Evolutionary conservation across 2,888 invertebrate species (phyloP), one percentile per base, ranked within the genome.

Genomic region (Craniophora ligustri): DNA sequence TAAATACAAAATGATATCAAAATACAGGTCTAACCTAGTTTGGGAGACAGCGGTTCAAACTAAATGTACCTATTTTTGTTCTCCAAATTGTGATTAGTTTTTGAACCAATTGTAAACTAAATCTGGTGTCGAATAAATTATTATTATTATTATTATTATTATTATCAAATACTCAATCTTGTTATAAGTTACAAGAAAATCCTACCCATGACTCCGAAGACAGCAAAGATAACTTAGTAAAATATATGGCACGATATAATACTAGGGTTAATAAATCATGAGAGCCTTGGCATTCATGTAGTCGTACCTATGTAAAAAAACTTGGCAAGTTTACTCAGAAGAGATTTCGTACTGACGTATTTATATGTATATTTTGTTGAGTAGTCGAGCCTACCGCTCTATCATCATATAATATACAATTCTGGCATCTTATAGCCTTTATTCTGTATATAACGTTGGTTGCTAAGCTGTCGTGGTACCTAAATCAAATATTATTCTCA

Each of bases 201-300:
- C 1, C 39, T 34, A 32, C 39, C 21, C 19, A 61, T 28, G 35
- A 35, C 45, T 14, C 35, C 47, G 21, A 45, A n/a, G 31, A 45
- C 32, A 47, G 13, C 21, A 8, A 19, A 57, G 23, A 51, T 36
- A 45, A 59, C 55, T 41, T 51, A 15, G 32, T 54, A 16, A 70
- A 60, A 60, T 53, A 60, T 53, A 70, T 51, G 19, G 47, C 31
- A 46, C 40, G 28, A 56, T 45, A 51, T 53, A 50, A 70, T 49
- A 53, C 62, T 42, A 44, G 54, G 38, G 59, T 55, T 54, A 71
- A 74, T 67, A 67, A 71, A 71, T 67, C 54, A 50, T 30, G n/a
- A 47, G 28, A 35, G 36, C 50, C 35, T 74, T 70, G 71, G 56
- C 62, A 58, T 42, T 67, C 55, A 49, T 48, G 47, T 11, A 38